phyloP scores from a whole-genome alignment of 2,888 invertebrate genomes.

The Thereva unica region DNA sequence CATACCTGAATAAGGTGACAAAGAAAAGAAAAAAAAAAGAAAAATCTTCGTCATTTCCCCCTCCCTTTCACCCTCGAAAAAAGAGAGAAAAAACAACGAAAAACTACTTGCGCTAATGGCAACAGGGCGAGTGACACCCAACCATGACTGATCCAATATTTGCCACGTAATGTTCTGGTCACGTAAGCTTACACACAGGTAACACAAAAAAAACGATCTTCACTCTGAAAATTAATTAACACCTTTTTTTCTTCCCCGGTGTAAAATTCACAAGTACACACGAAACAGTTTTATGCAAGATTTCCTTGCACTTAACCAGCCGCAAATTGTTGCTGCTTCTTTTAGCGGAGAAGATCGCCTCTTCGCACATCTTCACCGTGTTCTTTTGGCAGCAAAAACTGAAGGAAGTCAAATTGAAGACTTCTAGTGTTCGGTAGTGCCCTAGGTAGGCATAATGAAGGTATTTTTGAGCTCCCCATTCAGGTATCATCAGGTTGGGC shows the following conservation, averaged over 20 bases:
- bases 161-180: conserved; percentile 22
- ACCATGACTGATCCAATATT: conserved; percentile 19
- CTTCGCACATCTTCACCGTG: too few relatives aligned
- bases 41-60: too few relatives aligned
- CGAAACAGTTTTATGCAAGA: conserved; percentile 22
- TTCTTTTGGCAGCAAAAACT: too few relatives aligned
- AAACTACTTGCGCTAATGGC: conserved; percentile 22
- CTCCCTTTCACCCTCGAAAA: conserved; percentile 7
- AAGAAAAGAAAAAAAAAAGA: too few relatives aligned
- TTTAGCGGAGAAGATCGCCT: too few relatives aligned
- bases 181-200: conserved; percentile 17
- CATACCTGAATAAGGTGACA: too few relatives aligned
- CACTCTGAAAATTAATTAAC: conserved; percentile 28
- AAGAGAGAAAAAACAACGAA: conserved; percentile 15
- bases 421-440: too few relatives aligned
- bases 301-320: not conserved
- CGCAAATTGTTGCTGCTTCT: not conserved
- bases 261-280: conserved; percentile 26
- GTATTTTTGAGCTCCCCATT: too few relatives aligned
- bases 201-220: conserved; percentile 14
- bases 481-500: too few relatives aligned
- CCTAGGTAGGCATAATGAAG: too few relatives aligned
- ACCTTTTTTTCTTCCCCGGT: not conserved
- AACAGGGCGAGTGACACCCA: conserved; percentile 11
- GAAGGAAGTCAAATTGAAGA: too few relatives aligned